phyloP scores from a whole-genome alignment of 2,797 vertebrate genomes.

The Poeciliopsis paucimaculata region DNA sequence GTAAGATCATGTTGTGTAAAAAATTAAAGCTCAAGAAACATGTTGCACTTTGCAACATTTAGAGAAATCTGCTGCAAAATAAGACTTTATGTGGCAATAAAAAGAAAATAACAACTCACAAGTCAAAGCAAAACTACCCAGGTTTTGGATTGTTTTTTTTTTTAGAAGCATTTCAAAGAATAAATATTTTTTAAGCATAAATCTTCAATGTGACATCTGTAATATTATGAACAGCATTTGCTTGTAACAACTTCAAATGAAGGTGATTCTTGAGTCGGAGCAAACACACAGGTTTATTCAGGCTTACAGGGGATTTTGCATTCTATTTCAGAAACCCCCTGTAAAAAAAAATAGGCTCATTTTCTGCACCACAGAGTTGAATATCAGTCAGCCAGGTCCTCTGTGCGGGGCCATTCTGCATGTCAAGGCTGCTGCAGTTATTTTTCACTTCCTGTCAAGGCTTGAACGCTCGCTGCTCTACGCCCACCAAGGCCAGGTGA shows the following conservation, averaged over 20 bases:
- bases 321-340: constrained; percentile 10
- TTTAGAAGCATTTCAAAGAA: background rate
- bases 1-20: too few relatives aligned
- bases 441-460: constrained; percentile 68
- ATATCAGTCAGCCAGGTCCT: constrained; percentile 40
- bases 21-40: too few relatives aligned
- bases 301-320: background rate
- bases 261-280: background rate
- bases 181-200: background rate
- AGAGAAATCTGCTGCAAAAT: too few relatives aligned
- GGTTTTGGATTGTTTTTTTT: background rate
- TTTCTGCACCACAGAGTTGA: constrained; percentile 38
- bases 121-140: background rate
- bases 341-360: background rate
- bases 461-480: constrained; percentile 46
- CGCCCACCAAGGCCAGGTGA: constrained; percentile 48
- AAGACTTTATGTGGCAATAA: background rate
- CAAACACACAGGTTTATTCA: constrained; percentile 9
- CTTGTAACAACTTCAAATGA: background rate
- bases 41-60: too few relatives aligned
- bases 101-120: background rate
- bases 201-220: background rate
- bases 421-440: constrained; percentile 71
- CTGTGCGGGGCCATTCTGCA: constrained; percentile 44
- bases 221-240: background rate